Evolutionary conservation across 2,797 vertebrate species (phyloP), one percentile per base, ranked within the genome.

Genomic region (Macropodus opercularis): DNA sequence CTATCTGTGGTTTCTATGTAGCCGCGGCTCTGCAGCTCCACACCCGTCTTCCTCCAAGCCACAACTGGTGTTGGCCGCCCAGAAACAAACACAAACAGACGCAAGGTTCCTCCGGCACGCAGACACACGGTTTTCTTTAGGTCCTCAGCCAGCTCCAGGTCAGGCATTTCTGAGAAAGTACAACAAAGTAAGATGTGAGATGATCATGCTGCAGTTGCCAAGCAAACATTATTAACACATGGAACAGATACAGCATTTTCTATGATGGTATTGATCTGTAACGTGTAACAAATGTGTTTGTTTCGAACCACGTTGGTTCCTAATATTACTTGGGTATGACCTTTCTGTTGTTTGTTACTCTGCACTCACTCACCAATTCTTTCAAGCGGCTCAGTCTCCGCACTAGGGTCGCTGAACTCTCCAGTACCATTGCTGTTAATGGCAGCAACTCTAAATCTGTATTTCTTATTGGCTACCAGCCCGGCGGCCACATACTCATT

Each of bases 121-220:
- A 99, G 67, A 31, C 95, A 96, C 68, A 98, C 94, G 0, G 94
- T 98, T 86, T 98, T 99, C 92, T 94, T 99, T 69, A 99, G 87
- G 63, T 99, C 97, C 2, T 98, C 97, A 11, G 92, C 91, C 87
- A 96, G 91, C 74, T 99, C 98, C 83, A 99, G 92, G 73, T 99
- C 97, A 4, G 98, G 98, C 54, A 94, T 95, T 96, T 98, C 98
- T 99, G 70, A 34, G 14, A 1, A 14, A 11, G 26, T 6, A 8
- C 19, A 61, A 7, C 5, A 56, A 0, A 49, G 18, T 5, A 19
- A 31, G 10, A 3, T 1, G 4, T 13, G n/a, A 27, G 13, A 4
- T 1, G 15, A 19, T 8, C 26, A 52, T 32, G 17, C 14, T 40
- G 21, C 1, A 0, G 17, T 1, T 15, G 19, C 3, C 4, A 35